These are phyloP conservation scores for Cryptus armator DNA, from an alignment of 2,888 invertebrate species.

Conservation along the genomic window DNA sequence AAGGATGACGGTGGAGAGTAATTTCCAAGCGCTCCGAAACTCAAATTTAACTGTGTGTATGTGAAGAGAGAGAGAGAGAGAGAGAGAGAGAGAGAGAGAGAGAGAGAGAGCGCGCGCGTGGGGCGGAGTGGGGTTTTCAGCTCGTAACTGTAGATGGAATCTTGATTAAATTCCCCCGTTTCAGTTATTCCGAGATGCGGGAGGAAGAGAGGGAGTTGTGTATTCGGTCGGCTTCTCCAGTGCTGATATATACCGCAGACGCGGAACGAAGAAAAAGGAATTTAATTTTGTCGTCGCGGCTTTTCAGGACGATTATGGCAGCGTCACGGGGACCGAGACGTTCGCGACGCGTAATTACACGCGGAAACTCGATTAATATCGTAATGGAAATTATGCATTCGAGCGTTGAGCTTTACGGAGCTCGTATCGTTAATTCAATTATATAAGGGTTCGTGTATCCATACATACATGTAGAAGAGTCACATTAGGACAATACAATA, in stretches of 20 bases:
- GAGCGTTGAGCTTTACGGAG: constrained; percentile 28
- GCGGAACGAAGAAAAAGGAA: constrained; percentile 46
- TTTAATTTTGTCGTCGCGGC: constrained; percentile 41
- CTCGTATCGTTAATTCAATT: constrained; percentile 63
- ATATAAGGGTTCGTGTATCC: constrained; percentile 46
- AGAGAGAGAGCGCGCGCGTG: background rate
- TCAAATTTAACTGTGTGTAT: constrained; percentile 68
- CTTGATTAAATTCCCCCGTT: constrained; percentile 75
- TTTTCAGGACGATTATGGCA: constrained; percentile 20
- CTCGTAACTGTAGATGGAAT: constrained; percentile 73
- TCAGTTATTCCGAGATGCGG: constrained; percentile 64
- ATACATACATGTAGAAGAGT: background rate
- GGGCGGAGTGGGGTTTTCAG: constrained; percentile 28
- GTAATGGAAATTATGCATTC: constrained; percentile 58
- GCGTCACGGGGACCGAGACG: background rate
- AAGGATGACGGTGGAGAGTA: constrained; percentile 58
- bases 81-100: background rate
- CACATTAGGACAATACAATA: background rate
- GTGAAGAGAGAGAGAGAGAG: constrained; percentile 12
- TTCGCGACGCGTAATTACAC: constrained; percentile 53
- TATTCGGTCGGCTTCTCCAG: constrained; percentile 54
- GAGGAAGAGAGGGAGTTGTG: constrained; percentile 49
- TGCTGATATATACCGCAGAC: constrained; percentile 50
- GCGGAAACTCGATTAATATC: constrained; percentile 55
- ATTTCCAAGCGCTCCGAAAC: constrained; percentile 67